Conservation (phyloP, 2,888 invertebrate species). For the Xylota sylvarum region DNA sequence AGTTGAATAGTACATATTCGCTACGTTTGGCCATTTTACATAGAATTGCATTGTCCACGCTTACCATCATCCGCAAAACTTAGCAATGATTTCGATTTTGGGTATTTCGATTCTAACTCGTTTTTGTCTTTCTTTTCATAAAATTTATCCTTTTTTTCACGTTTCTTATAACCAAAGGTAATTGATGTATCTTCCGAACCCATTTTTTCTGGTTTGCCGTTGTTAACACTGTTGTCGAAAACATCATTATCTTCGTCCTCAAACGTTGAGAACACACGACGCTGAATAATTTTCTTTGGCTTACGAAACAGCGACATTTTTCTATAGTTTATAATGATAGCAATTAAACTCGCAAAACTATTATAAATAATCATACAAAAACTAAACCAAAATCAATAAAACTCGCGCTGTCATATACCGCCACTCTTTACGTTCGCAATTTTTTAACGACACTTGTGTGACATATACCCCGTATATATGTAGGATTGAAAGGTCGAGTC, state of each 20-base stretch:
- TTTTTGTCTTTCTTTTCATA: constrained; percentile 81
- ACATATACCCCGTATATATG: too few relatives aligned
- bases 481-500: too few relatives aligned
- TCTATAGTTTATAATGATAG: background rate
- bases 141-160: constrained; percentile 78
- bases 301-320: constrained; percentile 94
- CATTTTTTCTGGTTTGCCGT: constrained; percentile 80
- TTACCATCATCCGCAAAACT: constrained; percentile 93
- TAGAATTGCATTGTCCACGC: constrained; percentile 77
- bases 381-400: constrained; percentile 24
- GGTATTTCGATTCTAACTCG: constrained; percentile 83
- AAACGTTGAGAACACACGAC: constrained; percentile 90
- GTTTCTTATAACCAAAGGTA: constrained; percentile 78
- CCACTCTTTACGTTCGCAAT: background rate
- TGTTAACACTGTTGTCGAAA: constrained; percentile 81
- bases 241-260: constrained; percentile 89
- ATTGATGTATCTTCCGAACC: constrained; percentile 82
- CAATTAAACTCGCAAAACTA: background rate
- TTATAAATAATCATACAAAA: background rate
- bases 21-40: constrained; percentile 14
- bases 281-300: constrained; percentile 93
- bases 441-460: too few relatives aligned
- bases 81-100: constrained; percentile 87
- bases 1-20: background rate
- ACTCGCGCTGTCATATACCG: background rate